These are phyloP conservation scores for Synanceia verrucosa DNA, from an alignment of 2,797 vertebrate genomes.

Conservation along the genomic window DNA sequence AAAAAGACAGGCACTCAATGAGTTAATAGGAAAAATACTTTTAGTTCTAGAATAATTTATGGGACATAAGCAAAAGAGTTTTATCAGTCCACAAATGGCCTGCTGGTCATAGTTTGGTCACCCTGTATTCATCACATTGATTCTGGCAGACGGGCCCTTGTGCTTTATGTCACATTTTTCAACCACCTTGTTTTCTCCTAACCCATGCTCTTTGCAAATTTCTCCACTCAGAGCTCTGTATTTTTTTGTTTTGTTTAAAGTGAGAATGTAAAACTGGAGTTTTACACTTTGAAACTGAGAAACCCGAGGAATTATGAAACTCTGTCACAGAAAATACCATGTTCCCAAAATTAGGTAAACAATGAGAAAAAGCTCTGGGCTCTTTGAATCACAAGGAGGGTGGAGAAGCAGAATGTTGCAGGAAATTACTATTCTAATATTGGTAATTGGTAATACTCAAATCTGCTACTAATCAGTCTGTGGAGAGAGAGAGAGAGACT, in stretches of 20 bases:
- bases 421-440: conserved; percentile 66
- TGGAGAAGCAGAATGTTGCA: conserved; percentile 52
- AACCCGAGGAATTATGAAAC: conserved; percentile 2
- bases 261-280: background rate
- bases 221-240: background rate
- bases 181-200: background rate
- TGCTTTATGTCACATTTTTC: background rate
- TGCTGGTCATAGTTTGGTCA: conserved; percentile 9
- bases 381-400: conserved; percentile 33
- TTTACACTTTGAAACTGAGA: conserved; percentile 1
- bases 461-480: conserved; percentile 68
- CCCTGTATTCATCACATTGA: conserved; percentile 10
- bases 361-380: conserved; percentile 7
- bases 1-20: no score
- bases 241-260: background rate
- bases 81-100: background rate
- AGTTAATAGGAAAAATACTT: background rate
- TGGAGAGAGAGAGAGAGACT: conserved; percentile 24
- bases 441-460: conserved; percentile 70
- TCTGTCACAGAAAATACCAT: background rate
- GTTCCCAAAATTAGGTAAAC: conserved; percentile 29
- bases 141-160: background rate
- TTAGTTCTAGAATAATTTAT: background rate
- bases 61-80: background rate
- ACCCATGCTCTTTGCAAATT: background rate